Base-by-base conservation (phyloP, 1,140 invertebrate genomes). In the Microplitis mediator region DNA sequence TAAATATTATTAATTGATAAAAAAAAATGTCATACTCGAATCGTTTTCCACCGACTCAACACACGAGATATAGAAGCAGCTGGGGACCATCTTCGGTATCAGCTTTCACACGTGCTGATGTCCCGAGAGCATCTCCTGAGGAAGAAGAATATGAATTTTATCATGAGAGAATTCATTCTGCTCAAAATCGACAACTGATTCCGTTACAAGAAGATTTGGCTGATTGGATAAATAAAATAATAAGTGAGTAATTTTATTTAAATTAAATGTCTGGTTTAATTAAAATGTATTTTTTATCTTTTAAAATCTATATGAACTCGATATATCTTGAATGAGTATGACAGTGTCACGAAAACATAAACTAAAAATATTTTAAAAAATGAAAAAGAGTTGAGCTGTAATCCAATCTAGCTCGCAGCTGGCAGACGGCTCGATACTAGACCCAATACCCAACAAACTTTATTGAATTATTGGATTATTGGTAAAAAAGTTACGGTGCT, bases 141-240 rank as follows among this genome's bases (percentile, higher is more conserved):
- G 90, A 91, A 71, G 90, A 93, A 75, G 92, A 94, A 73, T 92
- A 90, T 75, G 92, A 93, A 77, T 92, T 92, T 73, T 94, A 93
- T 82, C 90, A 93, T 77, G 93, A 93, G 82, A 89, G 92, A 79
- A 92, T 95, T 68, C 89, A 92, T 77, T 91, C 91, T 76, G 91
- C 92, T 68, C 94, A 95, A 82, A 91, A 91, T 80, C 88, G 92
- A 67, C 93, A 94, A 81, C 89, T 96, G 75, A 91, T 93, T 77
- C 94, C 93, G 1, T 87, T 95, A 23, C 93, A 94, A 81, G 94
- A 96, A 82, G 95, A 96, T 87, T 85, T 96, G 61, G 93, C 94
- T 13, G 94, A 95, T 80, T 96, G 94, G 94, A 91, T 96, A 71
- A 95, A 95, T 84, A 94, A 93, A 81, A 93, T 91, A 68, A 89